A percentile compares a stretch with the other conserved stretches of the same genome.
Evolutionary conservation across 2,888 invertebrate genomes (phyloP).

Genomic region (Monoplex corrugatus): DNA sequence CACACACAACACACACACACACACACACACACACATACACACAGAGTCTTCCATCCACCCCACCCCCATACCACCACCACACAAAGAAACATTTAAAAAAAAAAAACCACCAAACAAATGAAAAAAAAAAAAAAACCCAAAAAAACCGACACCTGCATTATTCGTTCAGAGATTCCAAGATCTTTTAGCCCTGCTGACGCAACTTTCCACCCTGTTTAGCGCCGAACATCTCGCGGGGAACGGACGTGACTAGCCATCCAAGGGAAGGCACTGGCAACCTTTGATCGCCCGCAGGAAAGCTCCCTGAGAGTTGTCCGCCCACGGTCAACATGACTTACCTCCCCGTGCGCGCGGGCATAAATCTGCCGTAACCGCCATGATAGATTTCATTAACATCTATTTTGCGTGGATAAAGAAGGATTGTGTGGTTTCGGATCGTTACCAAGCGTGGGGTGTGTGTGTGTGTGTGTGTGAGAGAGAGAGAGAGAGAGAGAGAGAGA

Average conservation of each 20-base stretch:
- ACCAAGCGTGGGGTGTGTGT: background rate
- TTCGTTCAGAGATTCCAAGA: background rate
- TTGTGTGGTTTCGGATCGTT: too few species aligned
- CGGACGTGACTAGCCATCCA: constrained; percentile 10
- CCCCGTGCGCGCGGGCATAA: background rate
- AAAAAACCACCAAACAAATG: background rate
- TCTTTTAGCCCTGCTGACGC: constrained; percentile 28
- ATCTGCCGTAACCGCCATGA: background rate
- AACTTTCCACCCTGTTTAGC: background rate
- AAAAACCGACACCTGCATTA: background rate
- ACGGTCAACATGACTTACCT: constrained; percentile 26
- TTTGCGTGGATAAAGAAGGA: background rate
- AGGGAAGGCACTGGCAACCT: background rate
- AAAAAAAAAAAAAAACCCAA: background rate
- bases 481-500: too few species aligned
- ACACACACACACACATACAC: background rate
- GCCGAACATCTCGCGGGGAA: background rate
- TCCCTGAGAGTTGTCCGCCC: constrained; percentile 25
- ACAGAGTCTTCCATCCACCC: too few species aligned
- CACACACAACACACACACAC: background rate
- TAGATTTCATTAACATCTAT: constrained; percentile 35
- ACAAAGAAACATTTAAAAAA: background rate
- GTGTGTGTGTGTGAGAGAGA: background rate
- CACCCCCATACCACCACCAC: background rate
- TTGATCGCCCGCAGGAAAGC: constrained; percentile 4